Evolutionary conservation across 1,140 invertebrate species (phyloP), one percentile per base, ranked within the genome.

Genomic region (Andrena cerasifolii): DNA sequence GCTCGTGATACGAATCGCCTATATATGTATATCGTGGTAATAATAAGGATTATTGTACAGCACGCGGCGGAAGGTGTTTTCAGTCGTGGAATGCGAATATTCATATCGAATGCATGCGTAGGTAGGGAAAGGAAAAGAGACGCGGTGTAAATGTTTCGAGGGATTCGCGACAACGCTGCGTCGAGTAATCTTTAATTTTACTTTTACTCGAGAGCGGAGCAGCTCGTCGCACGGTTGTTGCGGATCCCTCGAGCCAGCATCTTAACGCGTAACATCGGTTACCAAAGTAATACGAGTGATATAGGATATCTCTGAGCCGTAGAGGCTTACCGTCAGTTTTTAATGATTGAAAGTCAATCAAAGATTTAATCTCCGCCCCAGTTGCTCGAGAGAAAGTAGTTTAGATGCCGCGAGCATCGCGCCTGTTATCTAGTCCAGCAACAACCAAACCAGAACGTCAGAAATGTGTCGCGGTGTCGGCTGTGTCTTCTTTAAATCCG

Each of bases 101-200:
- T 65, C 63, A 75, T 75, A 75, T 75, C 73, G 51, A 67, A 58
- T 58, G 51, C 63, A 75, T 75, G 63, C 36, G n/a, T 75, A 75
- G 63, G 28, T 75, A 75, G 73, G 73, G 21, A 49, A 76, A 51
- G 40, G n/a, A 68, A 16, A 47, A 75, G 68, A 68, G 45, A 14
- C n/a, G 16, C 28, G 47, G 45, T 16, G 18, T n/a, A 62, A 43
- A 14, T 47, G 7, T 63, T 73, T 73, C 58, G 18, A 73, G 33
- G 53, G 70, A 18, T 74, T 51, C 58, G 7, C 21, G 24, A 68
- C 40, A 47, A 45, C 24, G 40, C 24, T 4, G 18, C 3, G 18
- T 3, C 16, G 12, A 28, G 0, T 10, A 40, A 14, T 26, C 24
- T 51, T 26, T 16, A 7, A 43, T n/a, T n/a, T 21, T 28, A n/a